A percentile compares a stretch with the other conserved stretches of the same genome.
These are phyloP conservation scores for Liposcelis brunnea DNA, from an alignment of 2,888 invertebrate species.

Conservation along the genomic window DNA sequence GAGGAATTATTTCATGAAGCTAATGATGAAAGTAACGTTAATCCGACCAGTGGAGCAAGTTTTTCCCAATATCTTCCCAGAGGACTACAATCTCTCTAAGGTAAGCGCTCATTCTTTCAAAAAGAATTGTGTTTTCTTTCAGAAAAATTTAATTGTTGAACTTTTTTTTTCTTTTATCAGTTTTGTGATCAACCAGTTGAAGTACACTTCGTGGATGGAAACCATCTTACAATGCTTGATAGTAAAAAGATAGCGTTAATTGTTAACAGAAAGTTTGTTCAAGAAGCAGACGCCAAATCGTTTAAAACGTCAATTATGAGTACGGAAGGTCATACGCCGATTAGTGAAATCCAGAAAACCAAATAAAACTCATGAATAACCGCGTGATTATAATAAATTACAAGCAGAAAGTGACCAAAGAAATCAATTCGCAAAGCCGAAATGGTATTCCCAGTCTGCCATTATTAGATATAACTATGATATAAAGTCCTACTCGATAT, in stretches of 20 bases:
- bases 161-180: conserved; percentile 18
- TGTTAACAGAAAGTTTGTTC: conserved; percentile 30
- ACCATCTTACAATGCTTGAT: conserved; percentile 50
- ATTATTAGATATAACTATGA: too few species aligned
- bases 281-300: conserved; percentile 7
- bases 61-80: conserved; percentile 31
- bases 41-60: conserved; percentile 43
- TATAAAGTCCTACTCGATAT: too few species aligned
- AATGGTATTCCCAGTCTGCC: too few species aligned
- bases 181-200: conserved; percentile 37
- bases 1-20: conserved; percentile 21
- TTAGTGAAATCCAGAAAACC: too few species aligned
- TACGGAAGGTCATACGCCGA: too few species aligned
- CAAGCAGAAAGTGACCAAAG: too few species aligned
- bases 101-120: conserved; percentile 20
- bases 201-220: conserved; percentile 49
- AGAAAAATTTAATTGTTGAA: not conserved
- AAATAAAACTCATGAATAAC: too few species aligned
- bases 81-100: conserved; percentile 42
- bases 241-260: conserved; percentile 43
- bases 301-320: conserved; percentile 11
- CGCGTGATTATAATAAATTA: too few species aligned
- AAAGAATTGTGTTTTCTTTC: not conserved
- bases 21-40: conserved; percentile 40
- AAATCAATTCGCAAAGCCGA: too few species aligned